Base-by-base conservation (phyloP, 2,888 invertebrate species). In the Thumatha senex region DNA sequence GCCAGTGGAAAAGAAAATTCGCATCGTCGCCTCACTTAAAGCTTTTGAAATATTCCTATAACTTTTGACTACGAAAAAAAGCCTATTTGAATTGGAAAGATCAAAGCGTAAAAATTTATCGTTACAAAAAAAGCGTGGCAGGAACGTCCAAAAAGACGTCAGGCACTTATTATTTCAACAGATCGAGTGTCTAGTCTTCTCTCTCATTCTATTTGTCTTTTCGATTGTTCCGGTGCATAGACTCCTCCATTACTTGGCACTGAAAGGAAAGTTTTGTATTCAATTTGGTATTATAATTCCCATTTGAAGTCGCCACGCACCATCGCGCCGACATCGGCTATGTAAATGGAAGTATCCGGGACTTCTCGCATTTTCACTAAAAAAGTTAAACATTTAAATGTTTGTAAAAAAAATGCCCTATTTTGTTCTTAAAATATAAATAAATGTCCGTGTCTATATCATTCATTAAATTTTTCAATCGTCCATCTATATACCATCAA, bases 251-350 rank as follows among this genome's bases (percentile, higher is more conserved):
- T 90, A 91, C 89, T 89, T 82, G 82, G 87, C 86, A 88, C 87
- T 92, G 92, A 92, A 92, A 92, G 92, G 90, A 92, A 92, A 92
- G 92, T 92, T 92, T 92, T 91, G 92, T 92, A 92, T 90, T 91
- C 92, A 92, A 92, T 92, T 92, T 92, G 92, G 92, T 92, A 92
- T 92, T 92, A 90, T 92, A 92, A 92, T 92, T 91, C 90, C 88
- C 81, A 91, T 92, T 91, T 89, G 89, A 90, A 90, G 89, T 89
- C 88, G 86, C 89, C 89, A 91, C 90, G 90, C 90, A 90, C 89
- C 90, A 89, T 89, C 88, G 90, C 91, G 86, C 72, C 86, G 83
- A 89, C 90, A 90, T 88, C 89, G 89, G 81, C 90, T 89, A 91
- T 89, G 90, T 90, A 90, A 92, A 90, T 91, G 87, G 87, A 80